Evolutionary conservation across 2,888 invertebrate genomes (phyloP), one percentile per base, ranked within the genome.

Genomic region (Epistrophe eligans): DNA sequence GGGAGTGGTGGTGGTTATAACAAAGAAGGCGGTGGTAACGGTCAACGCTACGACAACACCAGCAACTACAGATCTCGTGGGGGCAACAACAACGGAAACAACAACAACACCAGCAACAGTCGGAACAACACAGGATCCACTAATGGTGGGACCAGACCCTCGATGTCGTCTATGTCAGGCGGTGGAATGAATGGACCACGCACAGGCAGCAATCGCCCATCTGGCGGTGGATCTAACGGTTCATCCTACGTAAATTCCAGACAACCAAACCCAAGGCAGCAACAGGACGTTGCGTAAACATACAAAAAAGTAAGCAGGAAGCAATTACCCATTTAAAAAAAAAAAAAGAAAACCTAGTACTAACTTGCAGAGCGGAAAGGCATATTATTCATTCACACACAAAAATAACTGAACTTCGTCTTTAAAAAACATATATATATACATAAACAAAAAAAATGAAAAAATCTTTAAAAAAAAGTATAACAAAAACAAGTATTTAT

Each of bases 51-150:
- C 28, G 83, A 77, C 10, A 89, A 88, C 60, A 43, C 80, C 38
- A 90, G 90, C 67, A 91, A 91, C 77, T 91, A 92, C 6, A 90
- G 92, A 67, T 90, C 91, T 79, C 91, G 92, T 17, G 90, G 90
- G 19, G 90, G 90, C 40, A 91, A 91, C 80, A 90, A 91, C n/a
- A 43, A 89, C 89, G 24, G 58, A n/a, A 40, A 58, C 57, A 45
- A 73, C 72, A 79, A 60, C 82, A 73, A 72, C 66, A n/a, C 67
- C 19, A 76, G 50, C 62, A 87, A 87, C 82, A 82, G 76, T 83
- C 82, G 79, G 11, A 83, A 85, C 72, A 88, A 79, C 48, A 67
- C 84, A 35, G 72, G 74, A 58, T 60, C 88, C 55, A 89, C 82
- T 17, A 89, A 89, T 67, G 87, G 89, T 52, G 89, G 89, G 60